Evolutionary conservation across 2,888 invertebrate species (phyloP), one percentile per base, ranked within the genome.

Genomic region (Cryptosula pallasiana): DNA sequence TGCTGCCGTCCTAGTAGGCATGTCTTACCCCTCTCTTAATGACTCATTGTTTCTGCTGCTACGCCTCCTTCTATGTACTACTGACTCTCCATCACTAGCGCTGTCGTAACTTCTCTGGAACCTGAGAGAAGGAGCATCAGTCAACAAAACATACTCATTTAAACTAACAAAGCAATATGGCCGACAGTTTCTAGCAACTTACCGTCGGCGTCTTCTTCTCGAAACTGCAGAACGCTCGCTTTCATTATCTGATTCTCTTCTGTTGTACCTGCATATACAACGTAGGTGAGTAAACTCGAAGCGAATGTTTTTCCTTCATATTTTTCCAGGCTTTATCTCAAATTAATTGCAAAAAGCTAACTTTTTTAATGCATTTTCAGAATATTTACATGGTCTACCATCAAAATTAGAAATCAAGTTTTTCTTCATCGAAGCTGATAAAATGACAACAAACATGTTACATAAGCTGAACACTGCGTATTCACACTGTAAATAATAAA

Each of bases 231-330:
- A 63, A 9, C 63, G 13, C n/a, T 63, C 63, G 32, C 63, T 63
- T 32, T 63, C 63, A 63, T 63, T 63, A 32, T 63, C 63, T 34
- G 63, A 63, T n/a, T 63, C 63, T 63, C 63, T 25, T 63, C 63
- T 63, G n/a, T 25, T 63, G 63, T 63, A 32, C 32, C 63, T 63
- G 32, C 3, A 63, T n/a, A n/a, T n/a, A n/a, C n/a, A n/a, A n/a
- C n/a, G n/a, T n/a, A n/a, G n/a, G n/a, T n/a, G n/a, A n/a, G n/a
- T n/a, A n/a, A n/a, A n/a, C n/a, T n/a, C n/a, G n/a, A n/a, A n/a
- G n/a, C n/a, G n/a, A n/a, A n/a, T n/a, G n/a, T n/a, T n/a, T n/a
- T n/a, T n/a, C n/a, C n/a, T n/a, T n/a, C n/a, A n/a, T n/a, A n/a
- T n/a, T n/a, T n/a, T n/a, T n/a, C n/a, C n/a, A n/a, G n/a, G n/a